Base-by-base conservation (phyloP, 2,888 invertebrate genomes). In the Automeris io region DNA sequence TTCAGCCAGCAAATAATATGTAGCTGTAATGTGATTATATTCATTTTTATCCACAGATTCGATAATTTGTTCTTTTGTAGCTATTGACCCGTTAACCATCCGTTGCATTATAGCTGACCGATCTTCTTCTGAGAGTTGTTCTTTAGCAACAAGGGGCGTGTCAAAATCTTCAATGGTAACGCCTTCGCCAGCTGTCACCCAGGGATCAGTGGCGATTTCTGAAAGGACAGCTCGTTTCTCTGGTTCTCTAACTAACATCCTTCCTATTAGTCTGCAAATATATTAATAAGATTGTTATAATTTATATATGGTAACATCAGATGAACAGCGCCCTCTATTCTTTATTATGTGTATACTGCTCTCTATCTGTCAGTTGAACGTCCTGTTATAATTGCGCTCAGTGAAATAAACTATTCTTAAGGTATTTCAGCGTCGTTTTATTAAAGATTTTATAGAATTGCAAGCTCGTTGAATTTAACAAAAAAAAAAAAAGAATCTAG, bases 21-120 rank as follows among this genome's bases (percentile, higher is more conserved):
- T 99, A 33, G 99, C 99, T 19, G 99, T 98, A 62, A 99, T 94
- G 78, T 99, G 97, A 86, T 97, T 97, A 82, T 99, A 99, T 68
- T 97, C 96, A 82, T 98, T 96, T 69, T 93, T 94, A 68, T 98
- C 97, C 63, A 99, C 86, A 39, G 97, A 94, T 93, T 95, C 94
- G 57, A 95, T 79, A 54, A 99, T 98, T 70, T 97, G 94, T 69
- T 99, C 98, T 79, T 97, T 96, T 38, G 93, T 91, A 39, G 97
- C 98, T 45, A 99, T 97, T 60, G 93, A 93, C 39, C 99, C 99
- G 66, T 95, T 95, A 16, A 97, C 95, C 95, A 99, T 99, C 85
- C 95, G 95, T 61, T 97, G 96, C 47, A 99, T 90, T 53, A 99
- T 97, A 45, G 94, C 90, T 49, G 92, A 90, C 66, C 96, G 96